Evolutionary conservation across 2,888 invertebrate species (phyloP).

Genomic region (Deilephila elpenor): DNA sequence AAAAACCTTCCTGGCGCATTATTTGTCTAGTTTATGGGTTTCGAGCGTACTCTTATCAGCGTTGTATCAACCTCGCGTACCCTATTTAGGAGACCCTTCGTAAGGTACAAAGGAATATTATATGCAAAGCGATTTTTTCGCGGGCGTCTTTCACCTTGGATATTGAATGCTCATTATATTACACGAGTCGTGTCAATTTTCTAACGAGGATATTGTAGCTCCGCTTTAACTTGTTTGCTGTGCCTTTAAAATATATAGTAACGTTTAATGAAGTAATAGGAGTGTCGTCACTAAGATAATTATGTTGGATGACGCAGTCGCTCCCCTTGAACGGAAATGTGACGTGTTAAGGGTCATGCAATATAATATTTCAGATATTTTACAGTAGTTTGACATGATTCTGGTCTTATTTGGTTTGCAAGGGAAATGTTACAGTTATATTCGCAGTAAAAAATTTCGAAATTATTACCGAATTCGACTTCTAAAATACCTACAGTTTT

Average conservation of each 20-base stretch:
- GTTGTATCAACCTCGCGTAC: slow-evolving; percentile 43
- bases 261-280: slow-evolving; percentile 5
- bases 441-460: neutral
- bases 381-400: neutral
- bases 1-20: slow-evolving; percentile 44
- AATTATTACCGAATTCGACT: neutral
- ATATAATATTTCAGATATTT: neutral
- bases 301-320: neutral
- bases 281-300: neutral
- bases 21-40: slow-evolving; percentile 50
- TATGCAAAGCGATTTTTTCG: slow-evolving; percentile 35
- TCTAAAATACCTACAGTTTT: neutral
- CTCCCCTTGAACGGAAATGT: neutral
- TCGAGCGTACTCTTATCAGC: slow-evolving; percentile 46
- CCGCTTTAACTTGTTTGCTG: slow-evolving; percentile 7
- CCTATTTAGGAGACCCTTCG: slow-evolving; percentile 42
- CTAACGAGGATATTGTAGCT: slow-evolving; percentile 19
- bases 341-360: neutral
- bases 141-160: slow-evolving; percentile 28
- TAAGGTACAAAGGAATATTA: slow-evolving; percentile 40
- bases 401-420: no score
- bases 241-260: neutral
- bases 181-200: slow-evolving; percentile 31
- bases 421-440: no score
- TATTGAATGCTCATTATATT: slow-evolving; percentile 37